Percentiles rank a stretch among this genome's conserved stretches.
These are phyloP conservation scores for Apotomis capreana DNA, from an alignment of 2,888 invertebrate genomes.

Conservation along the genomic window DNA sequence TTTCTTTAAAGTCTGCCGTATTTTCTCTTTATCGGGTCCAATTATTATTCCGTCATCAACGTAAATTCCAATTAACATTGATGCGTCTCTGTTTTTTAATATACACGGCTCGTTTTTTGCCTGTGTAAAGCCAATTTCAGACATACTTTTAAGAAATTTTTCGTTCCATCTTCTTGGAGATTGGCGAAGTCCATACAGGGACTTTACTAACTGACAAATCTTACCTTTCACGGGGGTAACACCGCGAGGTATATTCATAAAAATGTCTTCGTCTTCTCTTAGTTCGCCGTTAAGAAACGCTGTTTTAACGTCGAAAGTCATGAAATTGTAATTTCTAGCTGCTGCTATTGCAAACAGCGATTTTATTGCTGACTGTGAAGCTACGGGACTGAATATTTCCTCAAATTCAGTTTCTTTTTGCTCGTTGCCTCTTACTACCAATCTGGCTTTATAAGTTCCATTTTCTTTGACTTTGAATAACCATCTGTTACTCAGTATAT, in stretches of 20 bases:
- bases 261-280: background rate
- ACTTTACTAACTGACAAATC: constrained; percentile 5
- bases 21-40: too few relatives aligned
- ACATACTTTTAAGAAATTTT: constrained; percentile 2
- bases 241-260: background rate
- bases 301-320: constrained; percentile 8
- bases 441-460: constrained; percentile 6
- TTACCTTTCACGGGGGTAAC: background rate
- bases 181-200: background rate
- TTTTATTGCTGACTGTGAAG: constrained; percentile 1
- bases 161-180: constrained; percentile 8
- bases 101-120: too few relatives aligned
- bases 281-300: constrained; percentile 5
- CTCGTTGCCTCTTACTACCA: constrained; percentile 3
- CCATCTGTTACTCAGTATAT: constrained; percentile 1
- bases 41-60: too few relatives aligned
- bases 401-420: background rate
- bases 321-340: background rate
- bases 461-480: background rate
- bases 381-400: background rate
- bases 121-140: too few relatives aligned
- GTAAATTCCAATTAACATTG: too few relatives aligned
- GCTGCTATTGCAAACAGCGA: constrained; percentile 1
- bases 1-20: too few relatives aligned
- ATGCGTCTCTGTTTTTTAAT: too few relatives aligned